Evolutionary conservation across 2,113 vertebrate species (phyloP), one percentile per base, ranked within the genome.

Genomic region (Epinephelus cyanopodus): DNA sequence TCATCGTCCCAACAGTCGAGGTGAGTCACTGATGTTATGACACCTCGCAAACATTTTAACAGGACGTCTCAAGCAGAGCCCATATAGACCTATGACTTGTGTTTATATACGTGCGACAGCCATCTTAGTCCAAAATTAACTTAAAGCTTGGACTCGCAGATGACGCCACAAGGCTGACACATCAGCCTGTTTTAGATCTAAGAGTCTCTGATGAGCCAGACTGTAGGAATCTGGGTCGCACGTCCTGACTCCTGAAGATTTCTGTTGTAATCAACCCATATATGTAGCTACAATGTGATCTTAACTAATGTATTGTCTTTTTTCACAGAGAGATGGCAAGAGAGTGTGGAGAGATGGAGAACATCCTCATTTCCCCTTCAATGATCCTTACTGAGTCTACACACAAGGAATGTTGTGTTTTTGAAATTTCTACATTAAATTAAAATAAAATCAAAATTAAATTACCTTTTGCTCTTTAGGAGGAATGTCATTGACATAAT

Each of bases 351-450:
- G 95, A 82, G 95, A 95, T 64, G 93, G 89, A 62, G 88, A 82
- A 66, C 94, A 96, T 85, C 94, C 93, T 58, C 87, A 95, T 71
- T 96, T 96, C 82, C 95, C 95, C 54, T 96, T 95, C 79, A 57
- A 89, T 18, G 93, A 95, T 58, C 45, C 88, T 37, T 95, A 94
- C 77, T 93, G 74, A 94, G 67, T 15, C 47, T 0, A 62, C 14
- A 33, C 7, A 19, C 10, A 64, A 4, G 4, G 5, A 19, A 57
- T 1, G 33, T 3, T 17, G 54, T 19, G 27, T 25, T 9, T 39
- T 33, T 25, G 17, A 56, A 42, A 39, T 42, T 12, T 64, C 15
- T 42, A 21, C 25, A 18, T 7, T 15, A 4, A 52, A 33, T 19
- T 50, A 1, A 64, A 25, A 65, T 14, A 15, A 56, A 1, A 42